A percentile compares a stretch with the other conserved stretches of the same genome.
phyloP scores from a whole-genome alignment of 2,113 vertebrate genomes.

The Poecilia latipinna region DNA sequence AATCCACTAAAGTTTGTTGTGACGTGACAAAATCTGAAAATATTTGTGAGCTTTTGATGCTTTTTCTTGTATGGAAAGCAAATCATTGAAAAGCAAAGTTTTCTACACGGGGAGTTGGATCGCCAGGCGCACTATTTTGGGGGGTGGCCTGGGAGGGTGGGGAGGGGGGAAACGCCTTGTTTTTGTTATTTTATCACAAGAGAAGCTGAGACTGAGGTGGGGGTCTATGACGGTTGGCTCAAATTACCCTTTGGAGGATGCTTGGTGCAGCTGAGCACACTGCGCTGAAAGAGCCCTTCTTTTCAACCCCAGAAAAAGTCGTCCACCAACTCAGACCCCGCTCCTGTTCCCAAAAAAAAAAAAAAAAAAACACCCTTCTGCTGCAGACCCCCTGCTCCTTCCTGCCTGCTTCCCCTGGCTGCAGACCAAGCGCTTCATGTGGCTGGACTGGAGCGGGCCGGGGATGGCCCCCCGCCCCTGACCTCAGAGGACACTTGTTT shows the following conservation, averaged over 20 bases:
- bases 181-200: constrained; percentile 73
- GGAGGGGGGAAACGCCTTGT: constrained; percentile 64
- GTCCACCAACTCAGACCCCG: constrained; percentile 55
- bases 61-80: constrained; percentile 10
- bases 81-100: constrained; percentile 22
- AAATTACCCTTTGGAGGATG: constrained; percentile 74
- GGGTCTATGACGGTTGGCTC: constrained; percentile 70
- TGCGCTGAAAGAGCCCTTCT: constrained; percentile 74
- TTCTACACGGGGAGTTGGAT: background rate
- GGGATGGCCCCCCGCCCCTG: constrained; percentile 66
- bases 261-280: constrained; percentile 80
- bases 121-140: constrained; percentile 32
- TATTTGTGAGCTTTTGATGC: background rate
- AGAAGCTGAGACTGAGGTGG: constrained; percentile 8
- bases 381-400: constrained; percentile 73
- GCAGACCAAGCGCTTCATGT: constrained; percentile 76
- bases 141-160: background rate
- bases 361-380: constrained; percentile 38
- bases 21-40: background rate
- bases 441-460: constrained; percentile 70
- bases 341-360: constrained; percentile 55
- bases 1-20: background rate
- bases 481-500: constrained; percentile 79
- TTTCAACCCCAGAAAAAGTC: constrained; percentile 70
- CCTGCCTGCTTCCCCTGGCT: constrained; percentile 75